phyloP scores from a whole-genome alignment of 2,888 invertebrate genomes.

The Timema cristinae region DNA sequence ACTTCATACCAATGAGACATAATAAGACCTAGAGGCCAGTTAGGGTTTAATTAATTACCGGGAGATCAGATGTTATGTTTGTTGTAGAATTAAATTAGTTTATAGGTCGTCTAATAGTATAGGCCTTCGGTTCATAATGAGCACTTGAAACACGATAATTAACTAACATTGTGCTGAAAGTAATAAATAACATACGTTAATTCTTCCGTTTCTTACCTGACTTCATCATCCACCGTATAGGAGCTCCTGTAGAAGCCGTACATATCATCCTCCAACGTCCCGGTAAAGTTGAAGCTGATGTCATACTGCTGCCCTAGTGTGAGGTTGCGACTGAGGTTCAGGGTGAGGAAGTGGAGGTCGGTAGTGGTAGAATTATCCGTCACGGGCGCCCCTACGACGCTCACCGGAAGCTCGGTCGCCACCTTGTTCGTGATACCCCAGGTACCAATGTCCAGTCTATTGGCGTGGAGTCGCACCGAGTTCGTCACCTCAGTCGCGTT shows the following conservation, averaged over 20 bases:
- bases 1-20: too few relatives aligned
- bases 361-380: conserved; percentile 48
- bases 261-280: conserved; percentile 54
- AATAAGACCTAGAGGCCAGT: too few relatives aligned
- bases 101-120: too few relatives aligned
- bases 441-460: conserved; percentile 55
- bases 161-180: too few relatives aligned
- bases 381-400: conserved; percentile 20
- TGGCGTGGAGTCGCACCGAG: conserved; percentile 21
- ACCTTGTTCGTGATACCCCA: conserved; percentile 39
- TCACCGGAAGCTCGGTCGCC: not conserved
- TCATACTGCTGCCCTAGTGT: conserved; percentile 45
- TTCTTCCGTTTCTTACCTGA: conserved; percentile 33
- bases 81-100: too few relatives aligned
- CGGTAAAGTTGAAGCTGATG: conserved; percentile 55
- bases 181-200: too few relatives aligned
- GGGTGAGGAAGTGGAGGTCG: conserved; percentile 51
- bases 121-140: too few relatives aligned
- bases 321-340: conserved; percentile 45
- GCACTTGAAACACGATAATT: too few relatives aligned
- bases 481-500: not conserved
- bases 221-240: conserved; percentile 41
- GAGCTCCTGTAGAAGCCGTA: conserved; percentile 54
- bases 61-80: too few relatives aligned
- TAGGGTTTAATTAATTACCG: too few relatives aligned